phyloP scores from a whole-genome alignment of 2,797 vertebrate species.

The Sciaenops ocellatus region DNA sequence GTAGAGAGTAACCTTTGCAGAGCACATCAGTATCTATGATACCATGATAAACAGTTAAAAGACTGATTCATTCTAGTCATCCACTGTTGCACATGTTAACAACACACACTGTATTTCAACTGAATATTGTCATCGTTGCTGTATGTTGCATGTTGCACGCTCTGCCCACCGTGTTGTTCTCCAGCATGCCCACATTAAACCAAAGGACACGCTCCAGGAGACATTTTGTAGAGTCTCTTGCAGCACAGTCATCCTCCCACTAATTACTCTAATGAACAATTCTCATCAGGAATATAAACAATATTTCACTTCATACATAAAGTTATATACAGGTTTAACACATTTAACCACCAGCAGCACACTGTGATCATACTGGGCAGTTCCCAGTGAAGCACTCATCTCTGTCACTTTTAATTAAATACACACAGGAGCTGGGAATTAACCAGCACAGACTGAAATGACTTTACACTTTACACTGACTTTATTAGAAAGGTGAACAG shows the following conservation, averaged over 20 bases:
- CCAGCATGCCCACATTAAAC: neutral
- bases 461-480: too few species aligned
- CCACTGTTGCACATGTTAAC: neutral
- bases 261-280: neutral
- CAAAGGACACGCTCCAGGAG: neutral
- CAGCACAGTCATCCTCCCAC: constrained; percentile 37
- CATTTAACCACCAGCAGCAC: neutral
- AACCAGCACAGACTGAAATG: too few species aligned
- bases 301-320: neutral
- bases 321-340: neutral
- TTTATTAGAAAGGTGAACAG: too few species aligned
- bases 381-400: neutral
- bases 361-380: neutral
- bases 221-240: neutral
- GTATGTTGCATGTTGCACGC: neutral
- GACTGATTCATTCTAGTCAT: neutral
- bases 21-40: neutral
- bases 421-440: neutral
- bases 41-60: neutral
- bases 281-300: neutral
- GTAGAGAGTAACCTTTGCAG: too few species aligned
- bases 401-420: neutral
- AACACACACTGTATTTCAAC: neutral
- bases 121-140: neutral
- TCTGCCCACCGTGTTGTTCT: constrained; percentile 46